Evolutionary conservation across 2,797 vertebrate genomes (phyloP), one percentile per base, ranked within the genome.

Genomic region (Notamacropus eugenii): DNA sequence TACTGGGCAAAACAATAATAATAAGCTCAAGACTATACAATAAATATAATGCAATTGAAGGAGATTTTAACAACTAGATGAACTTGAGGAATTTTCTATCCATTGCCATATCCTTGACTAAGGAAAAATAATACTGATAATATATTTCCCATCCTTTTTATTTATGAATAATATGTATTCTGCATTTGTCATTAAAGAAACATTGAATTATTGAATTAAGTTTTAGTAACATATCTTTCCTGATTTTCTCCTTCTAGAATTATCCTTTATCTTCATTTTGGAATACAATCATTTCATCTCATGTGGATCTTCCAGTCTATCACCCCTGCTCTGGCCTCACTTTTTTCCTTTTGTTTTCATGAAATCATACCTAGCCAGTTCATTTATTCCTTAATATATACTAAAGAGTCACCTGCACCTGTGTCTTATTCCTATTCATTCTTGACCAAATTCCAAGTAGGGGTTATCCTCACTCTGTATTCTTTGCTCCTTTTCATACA

Each of bases 11-110:
- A 96, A 92, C 0, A 54, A 67, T 28, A 96, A 91, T 0, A 46
- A 58, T 16, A 95, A 50, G 56, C 5, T 82, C n/a, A 50, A 57
- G 94, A 90, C 50, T 13, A 93, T 11, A 93, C 96, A 95, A 74
- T 56, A 87, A 55, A 55, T 24, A 93, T 40, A 82, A 27, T 46
- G 19, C 1, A 87, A 92, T 58, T 8, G 54, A 58, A 9, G 91
- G 52, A 95, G 92, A 67, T 31, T 67, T 67, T 6, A 90, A 74
- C 11, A 74, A 46, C 56, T 96, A 6, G 67, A 95, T 54, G 52
- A 93, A 14, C 46, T 62, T 29, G 29, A 95, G 16, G 52, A 91
- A 94, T n/a, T 40, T 90, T 90, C 62, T 90, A 59, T 93, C 54
- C 9, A 93, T 40, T 95, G 74, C 55, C 6, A 91, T 0, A 92